phyloP scores from a whole-genome alignment of 1,140 invertebrate genomes.

The Drosophila fuyamai region DNA sequence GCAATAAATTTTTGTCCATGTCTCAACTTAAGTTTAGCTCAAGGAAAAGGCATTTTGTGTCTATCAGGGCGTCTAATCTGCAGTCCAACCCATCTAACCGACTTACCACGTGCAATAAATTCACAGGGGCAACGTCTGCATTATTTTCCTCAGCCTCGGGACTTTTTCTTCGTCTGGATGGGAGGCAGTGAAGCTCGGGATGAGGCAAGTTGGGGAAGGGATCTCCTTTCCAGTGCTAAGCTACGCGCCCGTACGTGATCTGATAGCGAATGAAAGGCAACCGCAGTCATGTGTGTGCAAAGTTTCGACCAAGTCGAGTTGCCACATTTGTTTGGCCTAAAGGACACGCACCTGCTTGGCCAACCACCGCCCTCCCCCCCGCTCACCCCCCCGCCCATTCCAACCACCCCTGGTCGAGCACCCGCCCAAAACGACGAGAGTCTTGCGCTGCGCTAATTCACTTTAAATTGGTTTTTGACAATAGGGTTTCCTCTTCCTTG shows the following conservation, averaged over 20 bases:
- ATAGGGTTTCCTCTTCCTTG: constrained; percentile 28
- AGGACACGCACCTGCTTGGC: constrained; percentile 37
- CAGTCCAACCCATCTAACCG: constrained; percentile 72
- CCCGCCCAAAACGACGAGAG: constrained; percentile 48
- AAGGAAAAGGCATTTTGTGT: constrained; percentile 75
- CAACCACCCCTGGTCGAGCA: background rate
- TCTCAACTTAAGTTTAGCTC: constrained; percentile 73
- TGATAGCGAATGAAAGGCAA: constrained; percentile 74
- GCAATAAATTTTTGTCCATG: constrained; percentile 75
- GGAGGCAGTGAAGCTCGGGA: background rate
- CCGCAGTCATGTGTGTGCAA: constrained; percentile 67
- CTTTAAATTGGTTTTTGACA: constrained; percentile 76
- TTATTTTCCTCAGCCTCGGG: constrained; percentile 68
- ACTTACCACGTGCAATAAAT: constrained; percentile 80
- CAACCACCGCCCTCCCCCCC: background rate
- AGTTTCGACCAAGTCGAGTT: constrained; percentile 67
- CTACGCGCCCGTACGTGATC: constrained; percentile 70
- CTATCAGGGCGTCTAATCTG: constrained; percentile 78
- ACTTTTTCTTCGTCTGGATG: constrained; percentile 33
- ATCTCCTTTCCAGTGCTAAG: constrained; percentile 43
- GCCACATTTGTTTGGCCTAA: constrained; percentile 64
- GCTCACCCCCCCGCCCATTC: constrained; percentile 8
- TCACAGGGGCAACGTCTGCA: constrained; percentile 71
- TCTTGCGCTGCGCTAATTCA: constrained; percentile 68
- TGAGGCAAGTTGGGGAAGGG: background rate